These are phyloP conservation scores for Drosophila willistoni DNA, from an alignment of 1,140 invertebrate species.

Conservation along the genomic window DNA sequence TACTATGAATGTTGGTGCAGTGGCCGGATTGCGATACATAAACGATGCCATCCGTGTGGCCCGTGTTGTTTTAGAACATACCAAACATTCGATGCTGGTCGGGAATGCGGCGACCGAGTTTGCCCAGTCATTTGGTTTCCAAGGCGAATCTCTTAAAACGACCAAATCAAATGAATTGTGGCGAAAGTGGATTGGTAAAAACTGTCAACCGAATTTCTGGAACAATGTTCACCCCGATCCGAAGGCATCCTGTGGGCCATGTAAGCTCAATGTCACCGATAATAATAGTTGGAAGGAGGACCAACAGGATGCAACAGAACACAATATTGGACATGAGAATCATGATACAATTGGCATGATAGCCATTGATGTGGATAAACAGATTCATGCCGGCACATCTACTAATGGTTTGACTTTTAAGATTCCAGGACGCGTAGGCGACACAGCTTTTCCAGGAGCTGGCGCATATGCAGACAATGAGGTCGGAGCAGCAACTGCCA, in stretches of 20 bases:
- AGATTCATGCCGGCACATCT: conserved; percentile 96
- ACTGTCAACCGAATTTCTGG: too few relatives aligned
- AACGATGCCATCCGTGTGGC: too few relatives aligned
- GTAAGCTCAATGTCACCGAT: conserved; percentile 83
- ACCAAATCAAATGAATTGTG: too few relatives aligned
- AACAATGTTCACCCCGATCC: too few relatives aligned
- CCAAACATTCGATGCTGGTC: too few relatives aligned
- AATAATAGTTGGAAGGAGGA: conserved; percentile 57
- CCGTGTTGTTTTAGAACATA: too few relatives aligned
- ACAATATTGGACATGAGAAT: conserved; percentile 85
- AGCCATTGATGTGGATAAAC: conserved; percentile 91
- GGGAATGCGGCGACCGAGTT: too few relatives aligned
- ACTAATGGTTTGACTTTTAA: conserved; percentile 97
- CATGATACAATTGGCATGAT: conserved; percentile 99
- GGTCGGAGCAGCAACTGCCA: conserved; percentile 95
- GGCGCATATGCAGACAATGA: conserved; percentile 96
- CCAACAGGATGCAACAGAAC: conserved; percentile 49
- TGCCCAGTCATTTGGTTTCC: too few relatives aligned
- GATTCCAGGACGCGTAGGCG: conserved; percentile 93
- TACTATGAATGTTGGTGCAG: too few relatives aligned
- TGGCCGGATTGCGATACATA: too few relatives aligned
- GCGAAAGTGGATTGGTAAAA: too few relatives aligned
- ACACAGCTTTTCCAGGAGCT: conserved; percentile 96
- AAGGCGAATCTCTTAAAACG: too few relatives aligned
- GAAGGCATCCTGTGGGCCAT: conserved; percentile 92